Conservation (phyloP, 2,888 invertebrate species). For the Bombylius major region DNA sequence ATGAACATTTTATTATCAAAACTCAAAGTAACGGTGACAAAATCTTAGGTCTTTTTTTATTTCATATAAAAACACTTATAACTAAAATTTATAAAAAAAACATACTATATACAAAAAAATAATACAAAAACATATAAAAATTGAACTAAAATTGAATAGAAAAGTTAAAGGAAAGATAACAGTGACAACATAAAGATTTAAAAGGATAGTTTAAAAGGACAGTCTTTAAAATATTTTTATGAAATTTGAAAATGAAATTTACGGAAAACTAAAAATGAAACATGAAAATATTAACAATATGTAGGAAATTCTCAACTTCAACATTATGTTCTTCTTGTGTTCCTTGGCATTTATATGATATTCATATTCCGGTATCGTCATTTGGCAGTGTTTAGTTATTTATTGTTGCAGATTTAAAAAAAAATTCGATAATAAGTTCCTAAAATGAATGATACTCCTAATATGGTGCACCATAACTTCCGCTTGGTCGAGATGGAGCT, state of each 20-base stretch:
- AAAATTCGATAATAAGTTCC: not conserved
- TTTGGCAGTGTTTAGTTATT: constrained; percentile 11
- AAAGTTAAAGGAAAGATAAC: not conserved
- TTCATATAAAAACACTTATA: constrained; percentile 19
- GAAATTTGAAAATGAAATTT: not conserved
- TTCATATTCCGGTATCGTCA: not conserved
- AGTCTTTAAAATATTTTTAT: not conserved
- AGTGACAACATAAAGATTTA: not conserved
- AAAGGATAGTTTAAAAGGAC: not conserved
- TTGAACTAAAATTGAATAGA: not conserved
- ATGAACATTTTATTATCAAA: too few relatives aligned
- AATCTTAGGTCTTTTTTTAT: constrained; percentile 37
- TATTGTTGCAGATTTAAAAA: not conserved
- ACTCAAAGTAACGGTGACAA: constrained; percentile 32
- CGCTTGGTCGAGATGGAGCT: constrained; percentile 48
- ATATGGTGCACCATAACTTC: constrained; percentile 50
- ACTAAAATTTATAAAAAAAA: constrained; percentile 12
- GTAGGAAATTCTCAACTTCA: constrained; percentile 11
- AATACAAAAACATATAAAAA: not conserved
- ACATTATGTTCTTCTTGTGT: not conserved
- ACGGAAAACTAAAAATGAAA: not conserved
- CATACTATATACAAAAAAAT: constrained; percentile 24
- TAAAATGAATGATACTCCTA: constrained; percentile 1
- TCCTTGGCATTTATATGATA: constrained; percentile 4
- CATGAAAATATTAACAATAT: not conserved